Base-by-base conservation (phyloP, 2,888 invertebrate genomes). In the Frankliniella intonsa region DNA sequence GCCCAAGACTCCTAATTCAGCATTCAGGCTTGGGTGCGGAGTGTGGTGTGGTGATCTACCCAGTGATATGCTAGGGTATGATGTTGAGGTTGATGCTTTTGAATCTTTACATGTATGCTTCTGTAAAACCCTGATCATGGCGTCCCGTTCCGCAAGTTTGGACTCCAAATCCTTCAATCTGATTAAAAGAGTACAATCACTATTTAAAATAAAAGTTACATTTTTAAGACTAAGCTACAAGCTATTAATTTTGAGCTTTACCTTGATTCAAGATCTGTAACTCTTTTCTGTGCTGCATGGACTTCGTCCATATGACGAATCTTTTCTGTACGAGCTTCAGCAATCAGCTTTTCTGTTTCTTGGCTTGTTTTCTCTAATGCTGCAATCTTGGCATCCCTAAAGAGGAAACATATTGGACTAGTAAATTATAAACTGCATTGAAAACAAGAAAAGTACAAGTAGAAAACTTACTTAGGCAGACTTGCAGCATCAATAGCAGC, bases 301-400 rank as follows among this genome's bases (percentile, higher is more conserved):
- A 95, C 91, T 87, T 96, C 95, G 87, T 96, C 96, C 94, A 96
- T 94, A 87, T 96, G 95, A 81, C 94, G 91, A 86, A 96, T 93
- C 88, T 95, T 95, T 87, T 96, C 96, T 84, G 92, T 93, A 84
- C 95, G 91, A 10, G 95, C 95, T 87, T 96, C 95, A 0, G 95
- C 94, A 88, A 96, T 95, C 81, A 95, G 89, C 85, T 94, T 93
- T 87, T 95, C 96, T 2, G 94, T 93, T 86, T 96, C 95, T 85
- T 94, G 93, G 83, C 93, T 94, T 5, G 93, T 94, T 87, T 94
- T 94, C 87, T 95, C 94, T 83, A 95, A 88, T 12, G 95, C 95
- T 81, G 95, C 95, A 86, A 95, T 94, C 87, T 95, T 94, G 0
- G 94, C 94, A 88, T 95, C 95, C 87, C 94, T 94, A 84, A 80